Percentiles rank a stretch among this genome's conserved stretches.
Conservation (phyloP, 53 echinoderm and acorn worm species). For the Astropecten irregularis region DNA sequence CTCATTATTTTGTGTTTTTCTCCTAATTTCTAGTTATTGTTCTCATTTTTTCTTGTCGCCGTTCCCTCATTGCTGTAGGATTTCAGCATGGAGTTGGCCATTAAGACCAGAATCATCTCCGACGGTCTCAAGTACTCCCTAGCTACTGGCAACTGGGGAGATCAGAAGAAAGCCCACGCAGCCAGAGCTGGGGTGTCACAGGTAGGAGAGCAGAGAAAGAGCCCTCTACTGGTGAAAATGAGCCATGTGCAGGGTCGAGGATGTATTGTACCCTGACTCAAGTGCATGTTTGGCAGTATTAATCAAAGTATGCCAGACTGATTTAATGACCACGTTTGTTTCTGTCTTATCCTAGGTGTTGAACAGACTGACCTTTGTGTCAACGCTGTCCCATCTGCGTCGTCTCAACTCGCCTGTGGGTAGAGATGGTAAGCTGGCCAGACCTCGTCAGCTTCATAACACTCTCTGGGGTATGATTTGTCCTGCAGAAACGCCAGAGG, state of each 20-base stretch:
- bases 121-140: slow-evolving; percentile 97
- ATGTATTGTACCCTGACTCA: too few relatives aligned
- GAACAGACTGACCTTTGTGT: slow-evolving; percentile 96
- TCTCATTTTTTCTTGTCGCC: too few relatives aligned
- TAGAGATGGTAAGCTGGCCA: slow-evolving; percentile 96
- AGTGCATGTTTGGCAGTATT: too few relatives aligned
- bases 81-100: slow-evolving; percentile 93
- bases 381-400: slow-evolving; percentile 94
- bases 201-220: slow-evolving; percentile 65
- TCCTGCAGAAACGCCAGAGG: slow-evolving; percentile 99
- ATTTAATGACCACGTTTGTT: too few relatives aligned
- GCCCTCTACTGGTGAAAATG: too few relatives aligned
- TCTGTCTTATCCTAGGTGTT: too few relatives aligned
- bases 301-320: too few relatives aligned
- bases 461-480: slow-evolving; percentile 99
- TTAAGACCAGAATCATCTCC: slow-evolving; percentile 93
- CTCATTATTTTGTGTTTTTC: too few relatives aligned
- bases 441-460: slow-evolving; percentile 97
- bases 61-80: too few relatives aligned
- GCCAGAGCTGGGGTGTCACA: slow-evolving; percentile 98
- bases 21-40: too few relatives aligned
- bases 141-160: slow-evolving; percentile 99
- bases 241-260: too few relatives aligned
- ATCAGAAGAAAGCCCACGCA: slow-evolving; percentile 98
- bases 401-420: slow-evolving; percentile 96